Percentiles rank a stretch among this genome's conserved stretches.
Conservation (phyloP, 2,797 vertebrate species). For the Eurystomus glaucurus region DNA sequence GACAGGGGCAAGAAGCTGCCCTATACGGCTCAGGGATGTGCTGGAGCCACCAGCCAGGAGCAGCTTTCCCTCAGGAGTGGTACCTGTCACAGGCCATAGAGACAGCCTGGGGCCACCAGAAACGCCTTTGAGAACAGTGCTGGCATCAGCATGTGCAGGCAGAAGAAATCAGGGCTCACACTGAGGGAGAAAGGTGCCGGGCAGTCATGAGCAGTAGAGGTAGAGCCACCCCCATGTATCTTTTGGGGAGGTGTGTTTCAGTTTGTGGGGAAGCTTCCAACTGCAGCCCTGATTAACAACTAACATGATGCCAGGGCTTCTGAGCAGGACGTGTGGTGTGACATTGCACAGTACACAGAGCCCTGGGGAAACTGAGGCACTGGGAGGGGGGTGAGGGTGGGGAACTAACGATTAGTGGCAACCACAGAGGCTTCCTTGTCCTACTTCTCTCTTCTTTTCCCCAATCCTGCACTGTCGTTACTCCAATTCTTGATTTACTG, state of each 20-base stretch:
- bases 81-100: neutral
- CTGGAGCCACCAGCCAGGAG: neutral
- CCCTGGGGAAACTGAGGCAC: neutral
- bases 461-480: rapidly evolving
- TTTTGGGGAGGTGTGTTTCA: neutral
- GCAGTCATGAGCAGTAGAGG: rapidly evolving
- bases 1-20: neutral
- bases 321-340: neutral
- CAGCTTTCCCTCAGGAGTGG: neutral
- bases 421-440: neutral
- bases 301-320: rapidly evolving
- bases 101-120: neutral
- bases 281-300: neutral
- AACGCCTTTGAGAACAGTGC: neutral
- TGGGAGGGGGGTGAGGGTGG: rapidly evolving
- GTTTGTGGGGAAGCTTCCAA: neutral
- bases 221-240: neutral
- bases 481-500: neutral
- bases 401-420: neutral
- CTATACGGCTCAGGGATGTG: neutral
- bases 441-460: neutral
- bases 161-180: rapidly evolving
- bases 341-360: rapidly evolving
- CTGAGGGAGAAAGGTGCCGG: rapidly evolving
- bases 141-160: rapidly evolving